phyloP scores from a whole-genome alignment of 2,888 invertebrate species.

The Rugalucina vietnamica region DNA sequence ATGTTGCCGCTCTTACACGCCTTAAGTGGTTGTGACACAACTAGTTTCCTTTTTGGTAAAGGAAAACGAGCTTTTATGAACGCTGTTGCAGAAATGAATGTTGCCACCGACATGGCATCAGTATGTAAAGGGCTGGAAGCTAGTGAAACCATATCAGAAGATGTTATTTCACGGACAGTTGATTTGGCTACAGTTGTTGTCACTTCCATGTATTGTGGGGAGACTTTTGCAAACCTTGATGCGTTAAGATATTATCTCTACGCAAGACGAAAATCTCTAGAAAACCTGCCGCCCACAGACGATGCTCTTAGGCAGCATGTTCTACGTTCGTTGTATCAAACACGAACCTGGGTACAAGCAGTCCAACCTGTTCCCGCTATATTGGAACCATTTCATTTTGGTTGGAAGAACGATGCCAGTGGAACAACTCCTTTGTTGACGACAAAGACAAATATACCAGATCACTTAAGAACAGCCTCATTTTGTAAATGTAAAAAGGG shows the following conservation, averaged over 20 bases:
- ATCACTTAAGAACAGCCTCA: not conserved
- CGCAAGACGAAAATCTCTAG: not conserved
- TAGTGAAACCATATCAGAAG: not conserved
- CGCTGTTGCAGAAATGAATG: not conserved
- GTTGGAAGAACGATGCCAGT: not conserved
- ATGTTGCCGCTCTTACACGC: conserved; percentile 4
- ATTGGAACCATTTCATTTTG: not conserved
- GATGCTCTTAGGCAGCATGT: not conserved
- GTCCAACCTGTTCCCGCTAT: not conserved
- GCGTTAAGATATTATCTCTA: not conserved
- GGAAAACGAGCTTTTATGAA: conserved; percentile 1
- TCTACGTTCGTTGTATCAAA: not conserved
- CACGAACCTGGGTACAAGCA: not conserved
- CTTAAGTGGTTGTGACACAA: not conserved
- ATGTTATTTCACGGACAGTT: not conserved
- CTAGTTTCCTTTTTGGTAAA: not conserved
- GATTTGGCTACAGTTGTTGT: not conserved
- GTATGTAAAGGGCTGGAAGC: not conserved
- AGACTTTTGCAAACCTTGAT: not conserved
- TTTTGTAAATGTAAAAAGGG: not conserved
- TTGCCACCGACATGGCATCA: not conserved
- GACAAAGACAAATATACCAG: not conserved
- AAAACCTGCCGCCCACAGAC: not conserved
- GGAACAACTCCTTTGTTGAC: not conserved
- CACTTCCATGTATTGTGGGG: not conserved